Evolutionary conservation across 2,113 vertebrate genomes (phyloP).

Genomic region (Phaethornis superciliosus): DNA sequence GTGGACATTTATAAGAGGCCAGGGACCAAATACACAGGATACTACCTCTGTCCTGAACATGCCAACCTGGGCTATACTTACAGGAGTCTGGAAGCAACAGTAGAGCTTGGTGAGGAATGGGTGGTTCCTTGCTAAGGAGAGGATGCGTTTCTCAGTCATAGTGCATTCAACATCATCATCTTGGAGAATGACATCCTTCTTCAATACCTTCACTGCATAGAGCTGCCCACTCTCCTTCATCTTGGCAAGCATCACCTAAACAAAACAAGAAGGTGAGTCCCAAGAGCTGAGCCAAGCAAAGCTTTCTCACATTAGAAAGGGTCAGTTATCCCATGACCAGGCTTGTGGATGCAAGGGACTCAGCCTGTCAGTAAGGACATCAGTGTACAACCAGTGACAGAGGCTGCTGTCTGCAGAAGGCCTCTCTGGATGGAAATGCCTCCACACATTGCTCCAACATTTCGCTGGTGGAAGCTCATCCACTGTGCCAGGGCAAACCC

Average conservation of each 20-base stretch:
- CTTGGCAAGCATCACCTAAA: constrained; percentile 93
- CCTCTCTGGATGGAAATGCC: background rate
- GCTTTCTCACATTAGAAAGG: background rate
- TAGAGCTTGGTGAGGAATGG: constrained; percentile 97
- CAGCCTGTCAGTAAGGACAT: background rate
- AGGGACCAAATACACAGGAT: background rate
- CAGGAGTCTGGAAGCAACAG: constrained; percentile 95
- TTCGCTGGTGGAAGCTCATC: background rate
- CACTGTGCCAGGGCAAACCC: background rate
- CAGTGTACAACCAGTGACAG: background rate
- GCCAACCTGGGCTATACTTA: constrained; percentile 68
- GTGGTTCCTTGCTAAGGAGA: constrained; percentile 88
- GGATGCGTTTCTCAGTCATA: constrained; percentile 95
- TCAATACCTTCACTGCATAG: constrained; percentile 95
- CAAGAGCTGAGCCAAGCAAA: background rate
- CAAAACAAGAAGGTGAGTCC: background rate
- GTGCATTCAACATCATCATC: constrained; percentile 98
- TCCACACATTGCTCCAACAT: background rate
- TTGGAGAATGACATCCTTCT: constrained; percentile 97
- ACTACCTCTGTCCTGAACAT: background rate
- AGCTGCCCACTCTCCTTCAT: constrained; percentile 84
- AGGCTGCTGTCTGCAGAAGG: background rate
- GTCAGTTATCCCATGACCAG: background rate
- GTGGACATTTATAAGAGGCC: background rate
- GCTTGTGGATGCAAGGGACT: background rate